Base-by-base conservation (phyloP, 1,140 invertebrate species). In the Lasioglossum albipes region DNA sequence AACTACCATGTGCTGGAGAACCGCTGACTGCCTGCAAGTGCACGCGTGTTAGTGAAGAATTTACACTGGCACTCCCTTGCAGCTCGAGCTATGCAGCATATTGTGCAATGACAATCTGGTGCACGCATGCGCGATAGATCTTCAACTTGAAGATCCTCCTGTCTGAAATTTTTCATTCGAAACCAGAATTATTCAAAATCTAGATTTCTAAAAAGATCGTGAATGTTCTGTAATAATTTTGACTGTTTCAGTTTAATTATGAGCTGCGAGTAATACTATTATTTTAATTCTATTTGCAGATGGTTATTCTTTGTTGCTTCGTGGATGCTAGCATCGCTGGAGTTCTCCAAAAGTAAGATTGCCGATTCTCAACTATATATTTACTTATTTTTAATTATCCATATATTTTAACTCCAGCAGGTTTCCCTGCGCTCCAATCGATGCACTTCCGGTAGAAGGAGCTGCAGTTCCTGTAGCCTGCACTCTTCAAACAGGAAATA, bases 381-480 rank as follows among this genome's bases (percentile, higher is more conserved):
- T 1, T 27, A 27, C 1, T 27, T 27, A 27, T 27, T 27, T 49
- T 12, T 49, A 49, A 12, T 49, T 49, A 10, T 13, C 10, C 13
- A 12, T 10, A 0, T 45, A 49, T 49, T 54, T 54, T 13, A 54
- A 54, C 18, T 7, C 18, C 72, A 85, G 81, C 75, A 65, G 77
- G 27, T 79, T 73, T 16, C 84, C 87, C 22, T 89, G 89, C 52
- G 41, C 82, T 22, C 70, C 88, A 54, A 31, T 87, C 12, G 75
- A 65, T 52, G 64, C 82, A 7, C 41, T 59, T 0, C 61, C 81
- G 0, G 68, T 66, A 5, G 67, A 80, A 18, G 65, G 69, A 1
- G 73, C 73, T 0, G 31, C 16, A 12, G 77, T 79, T 5, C 77
- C 77, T 0, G 70, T 90, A 42, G 75, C 86, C 36, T 90, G 89